These are phyloP conservation scores for Chesias legatella DNA, from an alignment of 2,888 invertebrate species.

Conservation along the genomic window DNA sequence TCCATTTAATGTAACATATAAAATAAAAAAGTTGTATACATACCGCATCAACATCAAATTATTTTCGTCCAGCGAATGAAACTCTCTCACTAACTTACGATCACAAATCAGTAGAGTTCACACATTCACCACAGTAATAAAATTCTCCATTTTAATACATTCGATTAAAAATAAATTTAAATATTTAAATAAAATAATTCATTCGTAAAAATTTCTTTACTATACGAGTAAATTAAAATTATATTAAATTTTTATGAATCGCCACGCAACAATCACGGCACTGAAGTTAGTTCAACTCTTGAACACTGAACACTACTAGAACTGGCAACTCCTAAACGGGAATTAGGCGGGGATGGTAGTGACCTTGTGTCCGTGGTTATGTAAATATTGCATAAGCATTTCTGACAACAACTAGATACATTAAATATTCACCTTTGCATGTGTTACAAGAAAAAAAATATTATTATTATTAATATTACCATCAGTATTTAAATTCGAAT, in stretches of 20 bases:
- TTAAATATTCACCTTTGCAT: background rate
- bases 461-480: no score
- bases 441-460: background rate
- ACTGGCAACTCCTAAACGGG: constrained; percentile 17
- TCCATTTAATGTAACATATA: no score
- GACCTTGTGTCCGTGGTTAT: constrained; percentile 10
- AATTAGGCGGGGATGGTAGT: constrained; percentile 26
- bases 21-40: background rate
- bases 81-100: constrained; percentile 14
- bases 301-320: constrained; percentile 40
- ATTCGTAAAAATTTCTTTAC: no score
- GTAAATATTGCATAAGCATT: constrained; percentile 1
- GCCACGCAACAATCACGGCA: no score
- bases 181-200: no score
- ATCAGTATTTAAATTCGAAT: no score
- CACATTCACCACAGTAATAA: constrained; percentile 9
- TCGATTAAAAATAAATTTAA: no score
- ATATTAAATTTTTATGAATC: background rate
- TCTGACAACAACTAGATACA: background rate
- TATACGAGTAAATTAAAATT: no score
- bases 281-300: constrained; percentile 23
- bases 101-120: constrained; percentile 17
- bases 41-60: constrained; percentile 2
- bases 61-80: background rate
- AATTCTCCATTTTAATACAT: no score